Conservation (phyloP, 2,113 vertebrate genomes). For the Passer montanus region DNA sequence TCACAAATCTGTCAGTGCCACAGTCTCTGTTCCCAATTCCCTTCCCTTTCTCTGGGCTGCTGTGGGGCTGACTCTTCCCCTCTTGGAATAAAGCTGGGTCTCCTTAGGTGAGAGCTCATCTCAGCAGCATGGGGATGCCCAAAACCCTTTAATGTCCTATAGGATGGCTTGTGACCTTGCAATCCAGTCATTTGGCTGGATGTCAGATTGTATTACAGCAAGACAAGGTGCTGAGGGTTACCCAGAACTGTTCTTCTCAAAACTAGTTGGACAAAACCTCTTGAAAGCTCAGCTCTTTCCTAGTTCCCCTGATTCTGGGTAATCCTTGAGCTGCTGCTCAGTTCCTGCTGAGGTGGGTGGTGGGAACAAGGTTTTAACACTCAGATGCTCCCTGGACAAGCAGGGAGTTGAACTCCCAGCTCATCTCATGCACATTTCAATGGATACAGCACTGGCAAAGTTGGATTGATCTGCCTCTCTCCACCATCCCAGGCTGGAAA, state of each 20-base stretch:
- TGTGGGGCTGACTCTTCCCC: neutral
- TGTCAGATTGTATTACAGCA: neutral
- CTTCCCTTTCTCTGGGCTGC: neutral
- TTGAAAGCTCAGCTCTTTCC: neutral
- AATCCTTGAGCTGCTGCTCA: neutral
- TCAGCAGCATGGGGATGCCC: neutral
- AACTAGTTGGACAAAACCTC: neutral
- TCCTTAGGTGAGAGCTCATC: neutral
- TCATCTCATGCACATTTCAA: neutral
- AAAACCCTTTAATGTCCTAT: neutral
- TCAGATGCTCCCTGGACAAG: neutral
- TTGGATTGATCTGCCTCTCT: neutral
- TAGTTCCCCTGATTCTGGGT: neutral
- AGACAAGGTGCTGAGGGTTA: neutral
- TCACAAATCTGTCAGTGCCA: neutral
- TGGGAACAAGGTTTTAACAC: neutral
- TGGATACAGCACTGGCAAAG: neutral
- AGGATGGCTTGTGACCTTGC: neutral
- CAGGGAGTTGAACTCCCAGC: neutral
- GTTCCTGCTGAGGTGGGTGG: neutral
- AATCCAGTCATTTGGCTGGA: neutral
- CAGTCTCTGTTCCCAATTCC: neutral
- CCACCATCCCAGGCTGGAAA: neutral
- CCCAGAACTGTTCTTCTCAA: neutral
- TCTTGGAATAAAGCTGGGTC: neutral